These are phyloP conservation scores for Selene dorsalis DNA, from an alignment of 2,797 vertebrate genomes.

Conservation along the genomic window DNA sequence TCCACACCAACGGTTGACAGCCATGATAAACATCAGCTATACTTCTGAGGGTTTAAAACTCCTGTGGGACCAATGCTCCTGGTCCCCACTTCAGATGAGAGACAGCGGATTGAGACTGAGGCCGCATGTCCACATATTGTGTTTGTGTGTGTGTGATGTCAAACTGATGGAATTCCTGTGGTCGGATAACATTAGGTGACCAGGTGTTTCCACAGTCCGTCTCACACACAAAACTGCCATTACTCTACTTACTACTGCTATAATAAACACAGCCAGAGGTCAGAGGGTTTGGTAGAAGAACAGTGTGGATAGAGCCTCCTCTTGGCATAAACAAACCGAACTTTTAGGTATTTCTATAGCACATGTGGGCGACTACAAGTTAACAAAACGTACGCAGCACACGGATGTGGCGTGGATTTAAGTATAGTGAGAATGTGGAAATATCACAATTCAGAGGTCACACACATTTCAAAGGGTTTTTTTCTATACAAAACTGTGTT, in stretches of 20 bases:
- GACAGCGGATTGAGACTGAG: constrained; percentile 34
- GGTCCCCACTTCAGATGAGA: constrained; percentile 26
- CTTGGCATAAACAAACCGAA: constrained; percentile 42
- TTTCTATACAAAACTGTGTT: neutral
- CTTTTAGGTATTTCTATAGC: constrained; percentile 42
- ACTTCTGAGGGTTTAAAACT: constrained; percentile 33
- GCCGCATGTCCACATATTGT: constrained; percentile 22
- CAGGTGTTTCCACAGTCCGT: constrained; percentile 73
- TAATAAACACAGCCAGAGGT: constrained; percentile 56
- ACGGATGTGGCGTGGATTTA: constrained; percentile 50
- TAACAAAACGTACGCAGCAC: constrained; percentile 15
- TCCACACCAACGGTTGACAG: constrained; percentile 36
- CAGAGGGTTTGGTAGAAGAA: constrained; percentile 38
- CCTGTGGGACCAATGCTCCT: constrained; percentile 28
- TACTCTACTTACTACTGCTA: constrained; percentile 35
- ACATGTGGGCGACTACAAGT: constrained; percentile 29
- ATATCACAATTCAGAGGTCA: neutral
- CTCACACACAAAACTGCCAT: constrained; percentile 22
- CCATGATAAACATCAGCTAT: constrained; percentile 50
- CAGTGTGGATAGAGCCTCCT: constrained; percentile 18
- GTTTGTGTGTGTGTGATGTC: constrained; percentile 42
- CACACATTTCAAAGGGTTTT: constrained; percentile 3
- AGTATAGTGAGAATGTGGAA: constrained; percentile 27
- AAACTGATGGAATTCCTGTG: constrained; percentile 52
- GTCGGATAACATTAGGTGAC: constrained; percentile 60